A percentile compares a stretch with the other conserved stretches of the same genome.
Conservation (phyloP, 2,797 vertebrate genomes). For the Holocentrus rufus region DNA sequence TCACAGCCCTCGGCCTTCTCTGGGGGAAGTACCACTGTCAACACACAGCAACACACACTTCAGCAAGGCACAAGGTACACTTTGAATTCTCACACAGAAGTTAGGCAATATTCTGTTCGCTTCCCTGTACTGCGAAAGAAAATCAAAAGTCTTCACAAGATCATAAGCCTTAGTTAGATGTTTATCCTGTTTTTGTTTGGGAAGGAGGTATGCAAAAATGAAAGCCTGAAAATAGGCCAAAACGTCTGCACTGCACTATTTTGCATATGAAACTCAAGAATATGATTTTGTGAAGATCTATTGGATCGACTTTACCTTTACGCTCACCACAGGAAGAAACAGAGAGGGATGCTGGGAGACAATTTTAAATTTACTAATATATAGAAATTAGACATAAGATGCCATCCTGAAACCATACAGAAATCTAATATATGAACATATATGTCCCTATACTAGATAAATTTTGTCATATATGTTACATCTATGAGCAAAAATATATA, state of each 20-base stretch:
- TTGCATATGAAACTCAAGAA: no score
- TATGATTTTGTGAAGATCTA: not conserved
- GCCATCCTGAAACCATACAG: not conserved
- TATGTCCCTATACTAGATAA: no score
- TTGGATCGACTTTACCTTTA: not conserved
- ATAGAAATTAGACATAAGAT: not conserved
- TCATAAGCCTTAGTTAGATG: not conserved
- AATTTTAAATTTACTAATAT: not conserved
- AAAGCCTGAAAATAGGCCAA: not conserved
- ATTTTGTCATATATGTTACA: no score
- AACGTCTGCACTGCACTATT: no score
- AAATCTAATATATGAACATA: no score
- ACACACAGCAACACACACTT: slow-evolving; percentile 27
- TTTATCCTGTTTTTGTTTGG: no score
- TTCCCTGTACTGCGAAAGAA: not conserved
- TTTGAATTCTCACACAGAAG: not conserved
- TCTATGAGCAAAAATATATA: no score
- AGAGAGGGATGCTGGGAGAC: no score
- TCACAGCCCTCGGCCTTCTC: slow-evolving; percentile 84
- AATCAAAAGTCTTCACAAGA: not conserved
- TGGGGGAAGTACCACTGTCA: slow-evolving; percentile 82
- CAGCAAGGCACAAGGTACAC: not conserved
- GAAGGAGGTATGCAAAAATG: not conserved
- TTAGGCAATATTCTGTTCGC: no score
- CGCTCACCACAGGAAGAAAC: not conserved